A percentile compares a stretch with the other conserved stretches of the same genome.
These are phyloP conservation scores for Pectinophora gossypiella DNA, from an alignment of 1,140 invertebrate genomes.

Conservation along the genomic window DNA sequence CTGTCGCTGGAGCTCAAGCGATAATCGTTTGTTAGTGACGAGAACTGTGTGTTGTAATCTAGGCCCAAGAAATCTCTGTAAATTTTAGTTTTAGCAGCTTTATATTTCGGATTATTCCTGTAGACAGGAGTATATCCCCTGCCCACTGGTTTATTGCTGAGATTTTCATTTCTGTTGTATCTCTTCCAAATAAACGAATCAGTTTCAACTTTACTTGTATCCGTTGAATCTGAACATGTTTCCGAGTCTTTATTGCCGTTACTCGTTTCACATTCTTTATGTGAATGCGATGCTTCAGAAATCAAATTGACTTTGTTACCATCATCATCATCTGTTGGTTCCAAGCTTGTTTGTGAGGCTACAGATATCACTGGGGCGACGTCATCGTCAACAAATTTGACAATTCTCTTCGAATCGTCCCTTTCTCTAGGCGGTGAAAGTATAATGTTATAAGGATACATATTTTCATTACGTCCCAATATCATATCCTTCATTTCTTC, in stretches of 20 bases:
- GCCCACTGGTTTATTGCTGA: slow-evolving; percentile 4
- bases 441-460: slow-evolving; percentile 59
- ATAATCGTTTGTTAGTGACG: slow-evolving; percentile 8
- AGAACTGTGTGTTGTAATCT: slow-evolving; percentile 16
- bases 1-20: slow-evolving; percentile 24
- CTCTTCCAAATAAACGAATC: slow-evolving; percentile 38
- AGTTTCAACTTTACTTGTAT: slow-evolving; percentile 33
- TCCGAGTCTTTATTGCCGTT: slow-evolving; percentile 9
- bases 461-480: slow-evolving; percentile 43
- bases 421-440: slow-evolving; percentile 43
- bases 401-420: slow-evolving; percentile 34
- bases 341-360: slow-evolving; percentile 15
- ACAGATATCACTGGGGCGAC: slow-evolving; percentile 7
- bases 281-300: slow-evolving; percentile 7
- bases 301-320: not conserved
- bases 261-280: slow-evolving; percentile 14
- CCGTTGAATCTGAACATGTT: slow-evolving; percentile 26
- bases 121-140: slow-evolving; percentile 27
- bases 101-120: slow-evolving; percentile 26
- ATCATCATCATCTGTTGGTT: too few species aligned
- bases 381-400: slow-evolving; percentile 43
- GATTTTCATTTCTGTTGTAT: not conserved
- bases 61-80: slow-evolving; percentile 31
- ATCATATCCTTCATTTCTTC: slow-evolving; percentile 54
- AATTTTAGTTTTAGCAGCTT: slow-evolving; percentile 23